Conservation (phyloP, 1,140 invertebrate genomes). For the Lordiphosa clarofinis region DNA sequence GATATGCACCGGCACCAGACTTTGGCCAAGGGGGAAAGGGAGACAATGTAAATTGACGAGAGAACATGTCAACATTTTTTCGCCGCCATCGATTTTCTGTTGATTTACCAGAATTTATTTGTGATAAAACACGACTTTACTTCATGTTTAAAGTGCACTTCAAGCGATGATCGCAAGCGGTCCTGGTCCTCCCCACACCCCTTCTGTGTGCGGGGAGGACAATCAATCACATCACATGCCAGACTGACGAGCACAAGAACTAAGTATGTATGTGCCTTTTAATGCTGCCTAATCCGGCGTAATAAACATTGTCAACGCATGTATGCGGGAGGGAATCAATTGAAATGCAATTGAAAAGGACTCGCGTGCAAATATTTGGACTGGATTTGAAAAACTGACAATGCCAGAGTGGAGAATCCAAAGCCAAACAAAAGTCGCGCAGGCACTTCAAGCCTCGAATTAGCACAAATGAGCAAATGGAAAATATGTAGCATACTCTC, state of each 20-base stretch:
- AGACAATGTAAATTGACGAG: constrained; percentile 34
- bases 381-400: constrained; percentile 48
- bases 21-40: not conserved
- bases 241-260: constrained; percentile 30
- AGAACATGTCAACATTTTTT: constrained; percentile 41
- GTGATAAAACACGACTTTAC: constrained; percentile 69
- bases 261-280: constrained; percentile 42
- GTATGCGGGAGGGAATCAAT: constrained; percentile 64
- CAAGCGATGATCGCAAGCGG: constrained; percentile 23
- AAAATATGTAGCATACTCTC: constrained; percentile 47
- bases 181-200: not conserved
- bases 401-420: constrained; percentile 17
- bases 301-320: constrained; percentile 67
- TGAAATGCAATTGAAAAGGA: constrained; percentile 75
- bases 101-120: constrained; percentile 69
- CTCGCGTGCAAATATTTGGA: constrained; percentile 69
- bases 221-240: constrained; percentile 68
- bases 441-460: constrained; percentile 31
- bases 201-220: constrained; percentile 7
- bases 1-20: constrained; percentile 2
- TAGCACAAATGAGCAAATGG: constrained; percentile 32
- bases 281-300: constrained; percentile 76
- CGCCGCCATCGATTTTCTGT: constrained; percentile 57
- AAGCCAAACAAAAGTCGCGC: constrained; percentile 38
- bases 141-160: constrained; percentile 68